Conservation (phyloP, 2,113 vertebrate species). For the Atlantisia rogersi region DNA sequence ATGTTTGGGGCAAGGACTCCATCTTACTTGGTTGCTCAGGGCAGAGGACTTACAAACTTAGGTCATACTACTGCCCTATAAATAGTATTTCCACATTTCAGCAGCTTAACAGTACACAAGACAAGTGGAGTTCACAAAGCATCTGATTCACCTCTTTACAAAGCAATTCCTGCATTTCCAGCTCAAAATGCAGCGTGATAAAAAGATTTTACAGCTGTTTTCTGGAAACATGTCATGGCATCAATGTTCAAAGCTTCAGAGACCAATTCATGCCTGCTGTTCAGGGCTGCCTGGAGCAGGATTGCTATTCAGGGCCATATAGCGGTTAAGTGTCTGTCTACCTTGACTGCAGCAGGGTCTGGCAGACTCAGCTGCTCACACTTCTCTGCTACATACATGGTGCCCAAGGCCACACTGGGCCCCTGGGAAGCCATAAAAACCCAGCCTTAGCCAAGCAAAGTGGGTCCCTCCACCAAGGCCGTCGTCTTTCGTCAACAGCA, state of each 20-base stretch:
- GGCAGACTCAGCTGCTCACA: neutral
- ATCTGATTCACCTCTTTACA: neutral
- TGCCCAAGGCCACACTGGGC: neutral
- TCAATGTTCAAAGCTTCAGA: neutral
- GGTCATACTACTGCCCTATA: neutral
- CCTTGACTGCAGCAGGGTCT: neutral
- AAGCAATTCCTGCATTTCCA: neutral
- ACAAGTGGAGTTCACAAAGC: neutral
- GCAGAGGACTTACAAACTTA: neutral
- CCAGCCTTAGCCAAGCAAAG: neutral
- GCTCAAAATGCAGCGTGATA: neutral
- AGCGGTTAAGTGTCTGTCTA: neutral
- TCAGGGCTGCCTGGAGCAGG: neutral
- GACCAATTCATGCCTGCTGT: neutral
- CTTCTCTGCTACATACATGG: neutral
- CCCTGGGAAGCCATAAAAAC: neutral
- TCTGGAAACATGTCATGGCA: neutral
- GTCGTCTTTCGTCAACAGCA: rapidly evolving
- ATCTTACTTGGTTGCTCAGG: neutral
- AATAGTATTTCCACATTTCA: neutral
- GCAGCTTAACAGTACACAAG: neutral
- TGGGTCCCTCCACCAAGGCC: neutral
- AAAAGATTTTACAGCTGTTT: slow-evolving; percentile 11
- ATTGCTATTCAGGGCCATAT: neutral
- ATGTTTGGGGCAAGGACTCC: neutral